phyloP scores from a whole-genome alignment of 2,113 vertebrate species.

The Lamprologus sp. region DNA sequence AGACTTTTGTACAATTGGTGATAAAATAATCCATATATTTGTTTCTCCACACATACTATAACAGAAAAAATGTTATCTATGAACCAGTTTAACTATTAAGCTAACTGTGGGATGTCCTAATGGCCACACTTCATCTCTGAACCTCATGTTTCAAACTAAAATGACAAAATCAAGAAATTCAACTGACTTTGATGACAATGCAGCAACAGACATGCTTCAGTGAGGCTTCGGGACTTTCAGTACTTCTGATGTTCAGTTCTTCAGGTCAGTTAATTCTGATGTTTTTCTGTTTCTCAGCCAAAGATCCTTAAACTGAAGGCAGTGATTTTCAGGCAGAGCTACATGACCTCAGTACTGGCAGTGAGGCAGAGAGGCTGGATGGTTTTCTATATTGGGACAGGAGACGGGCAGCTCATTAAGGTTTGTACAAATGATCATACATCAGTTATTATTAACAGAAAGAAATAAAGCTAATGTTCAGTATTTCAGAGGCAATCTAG shows the following conservation, averaged over 20 bases:
- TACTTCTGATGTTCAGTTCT: background rate
- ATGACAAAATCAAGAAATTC: background rate
- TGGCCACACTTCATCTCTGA: background rate
- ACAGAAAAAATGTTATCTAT: background rate
- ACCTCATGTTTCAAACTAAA: background rate
- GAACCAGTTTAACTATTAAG: background rate
- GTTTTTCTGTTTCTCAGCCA: background rate
- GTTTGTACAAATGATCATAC: slow-evolving; percentile 18
- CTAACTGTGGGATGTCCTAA: background rate
- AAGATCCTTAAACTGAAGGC: slow-evolving; percentile 33
- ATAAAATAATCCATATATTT: background rate
- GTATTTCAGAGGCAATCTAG: background rate
- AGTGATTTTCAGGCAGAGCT: slow-evolving; percentile 67
- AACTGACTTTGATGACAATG: background rate
- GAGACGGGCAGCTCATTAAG: slow-evolving; percentile 83
- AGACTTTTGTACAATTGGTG: background rate
- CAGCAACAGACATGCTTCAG: background rate
- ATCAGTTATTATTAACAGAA: background rate
- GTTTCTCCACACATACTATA: background rate
- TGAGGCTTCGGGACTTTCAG: background rate
- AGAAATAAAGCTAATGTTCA: background rate
- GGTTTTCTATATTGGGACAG: slow-evolving; percentile 82
- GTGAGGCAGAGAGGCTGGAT: slow-evolving; percentile 71
- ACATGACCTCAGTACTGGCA: slow-evolving; percentile 80
- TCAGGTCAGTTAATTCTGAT: background rate